Conservation (phyloP, 2,113 vertebrate genomes). For the Myiozetetes cayanensis region DNA sequence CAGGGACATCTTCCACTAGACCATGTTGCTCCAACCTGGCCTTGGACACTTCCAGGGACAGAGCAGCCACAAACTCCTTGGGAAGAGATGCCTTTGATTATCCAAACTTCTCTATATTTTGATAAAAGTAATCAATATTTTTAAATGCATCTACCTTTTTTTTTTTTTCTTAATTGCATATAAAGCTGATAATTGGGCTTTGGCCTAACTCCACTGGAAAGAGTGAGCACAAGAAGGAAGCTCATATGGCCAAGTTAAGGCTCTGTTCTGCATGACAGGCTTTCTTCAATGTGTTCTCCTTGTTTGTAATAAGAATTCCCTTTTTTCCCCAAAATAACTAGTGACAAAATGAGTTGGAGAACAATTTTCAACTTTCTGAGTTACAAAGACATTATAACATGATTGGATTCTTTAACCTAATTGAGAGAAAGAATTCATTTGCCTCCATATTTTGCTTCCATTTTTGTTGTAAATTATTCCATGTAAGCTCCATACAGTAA, state of each 20-base stretch:
- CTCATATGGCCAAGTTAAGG: not conserved
- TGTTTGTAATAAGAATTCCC: not conserved
- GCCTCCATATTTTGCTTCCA: not conserved
- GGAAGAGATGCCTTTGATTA: not conserved
- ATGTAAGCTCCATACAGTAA: not conserved
- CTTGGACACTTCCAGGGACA: not conserved
- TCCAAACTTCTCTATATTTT: not conserved
- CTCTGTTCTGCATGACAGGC: not conserved
- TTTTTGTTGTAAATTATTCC: not conserved
- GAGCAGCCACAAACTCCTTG: not conserved
- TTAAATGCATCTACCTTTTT: not conserved
- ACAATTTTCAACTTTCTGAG: not conserved
- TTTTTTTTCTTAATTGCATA: not conserved
- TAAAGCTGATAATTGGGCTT: not conserved
- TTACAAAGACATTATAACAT: not conserved
- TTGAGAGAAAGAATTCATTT: not conserved
- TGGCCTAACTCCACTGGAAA: not conserved
- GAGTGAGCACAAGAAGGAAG: not conserved
- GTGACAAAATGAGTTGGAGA: not conserved
- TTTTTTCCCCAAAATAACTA: not conserved
- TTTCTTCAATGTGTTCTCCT: not conserved
- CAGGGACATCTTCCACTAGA: rapidly evolving
- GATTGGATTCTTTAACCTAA: not conserved
- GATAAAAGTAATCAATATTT: not conserved
- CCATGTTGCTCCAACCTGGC: not conserved